Percentiles rank a stretch among this genome's conserved stretches.
Conservation (phyloP, 1,140 invertebrate species). For the Diachasmimorpha longicaudata region DNA sequence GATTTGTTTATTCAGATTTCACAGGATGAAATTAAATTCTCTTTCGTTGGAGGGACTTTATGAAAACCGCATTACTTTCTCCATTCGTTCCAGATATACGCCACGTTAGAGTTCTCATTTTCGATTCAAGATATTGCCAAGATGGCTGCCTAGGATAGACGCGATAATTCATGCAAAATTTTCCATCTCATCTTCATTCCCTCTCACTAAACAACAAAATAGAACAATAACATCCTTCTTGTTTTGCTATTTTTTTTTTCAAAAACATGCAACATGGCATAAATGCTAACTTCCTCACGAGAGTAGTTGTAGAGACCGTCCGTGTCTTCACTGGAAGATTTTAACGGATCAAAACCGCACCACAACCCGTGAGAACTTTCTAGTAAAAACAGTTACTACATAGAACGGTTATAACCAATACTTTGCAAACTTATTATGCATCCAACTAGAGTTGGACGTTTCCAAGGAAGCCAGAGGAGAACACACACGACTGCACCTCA, state of each 20-base stretch:
- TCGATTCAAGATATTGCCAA: too few species aligned
- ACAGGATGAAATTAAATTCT: too few species aligned
- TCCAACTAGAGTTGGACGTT: background rate
- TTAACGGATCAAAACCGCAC: background rate
- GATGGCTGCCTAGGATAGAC: too few species aligned
- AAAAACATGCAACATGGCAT: background rate
- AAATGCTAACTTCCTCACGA: background rate
- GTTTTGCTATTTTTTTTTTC: background rate
- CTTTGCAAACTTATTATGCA: background rate
- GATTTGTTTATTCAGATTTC: too few species aligned
- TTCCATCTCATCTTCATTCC: too few species aligned
- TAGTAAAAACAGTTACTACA: conserved; percentile 9
- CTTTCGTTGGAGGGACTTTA: too few species aligned
- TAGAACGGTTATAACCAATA: conserved; percentile 2
- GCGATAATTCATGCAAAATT: too few species aligned
- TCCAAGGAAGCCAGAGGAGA: background rate
- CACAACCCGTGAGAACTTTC: background rate
- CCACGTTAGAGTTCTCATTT: too few species aligned
- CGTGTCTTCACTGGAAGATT: background rate
- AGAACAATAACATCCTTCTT: background rate
- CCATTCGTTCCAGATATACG: too few species aligned
- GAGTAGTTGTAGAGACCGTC: background rate
- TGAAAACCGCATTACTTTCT: too few species aligned
- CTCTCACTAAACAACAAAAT: too few species aligned
- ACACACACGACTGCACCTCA: background rate